A percentile compares a stretch with the other conserved stretches of the same genome.
phyloP scores from a whole-genome alignment of 2,797 vertebrate species.

The Mareca penelope region DNA sequence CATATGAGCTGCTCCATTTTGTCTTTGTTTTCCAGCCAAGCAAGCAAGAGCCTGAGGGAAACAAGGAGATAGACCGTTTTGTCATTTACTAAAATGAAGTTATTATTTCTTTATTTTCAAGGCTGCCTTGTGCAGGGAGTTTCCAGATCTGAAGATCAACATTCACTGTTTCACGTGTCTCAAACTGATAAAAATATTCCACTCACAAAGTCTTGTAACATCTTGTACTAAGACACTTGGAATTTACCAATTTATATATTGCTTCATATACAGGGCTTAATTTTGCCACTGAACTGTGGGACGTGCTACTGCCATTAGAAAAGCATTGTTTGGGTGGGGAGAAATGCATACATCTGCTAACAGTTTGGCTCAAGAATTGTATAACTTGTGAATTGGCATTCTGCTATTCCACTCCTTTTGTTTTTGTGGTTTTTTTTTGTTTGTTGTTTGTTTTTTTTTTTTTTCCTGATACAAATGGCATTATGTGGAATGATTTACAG shows the following conservation, averaged over 20 bases:
- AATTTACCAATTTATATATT: not conserved
- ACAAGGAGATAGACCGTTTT: not conserved
- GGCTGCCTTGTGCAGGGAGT: not conserved
- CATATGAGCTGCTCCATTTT: not conserved
- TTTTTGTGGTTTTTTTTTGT: fast-evolving
- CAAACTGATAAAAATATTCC: not conserved
- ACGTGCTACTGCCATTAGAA: not conserved
- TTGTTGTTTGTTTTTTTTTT: not conserved
- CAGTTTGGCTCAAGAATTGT: not conserved
- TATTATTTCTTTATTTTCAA: slow-evolving; percentile 19
- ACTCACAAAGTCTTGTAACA: not conserved
- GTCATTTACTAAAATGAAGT: not conserved
- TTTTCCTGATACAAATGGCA: not conserved
- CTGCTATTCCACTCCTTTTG: not conserved
- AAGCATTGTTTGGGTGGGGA: not conserved
- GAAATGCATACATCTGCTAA: not conserved
- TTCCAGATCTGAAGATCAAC: not conserved
- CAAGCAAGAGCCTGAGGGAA: not conserved
- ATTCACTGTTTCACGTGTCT: not conserved
- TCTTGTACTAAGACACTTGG: not conserved
- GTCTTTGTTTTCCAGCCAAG: not conserved
- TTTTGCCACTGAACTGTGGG: not conserved
- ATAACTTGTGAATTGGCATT: not conserved
- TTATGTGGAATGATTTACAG: not conserved
- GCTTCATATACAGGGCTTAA: not conserved